Evolutionary conservation across 2,113 vertebrate species (phyloP), one percentile per base, ranked within the genome.

Genomic region (Rhagologus leucostigma): DNA sequence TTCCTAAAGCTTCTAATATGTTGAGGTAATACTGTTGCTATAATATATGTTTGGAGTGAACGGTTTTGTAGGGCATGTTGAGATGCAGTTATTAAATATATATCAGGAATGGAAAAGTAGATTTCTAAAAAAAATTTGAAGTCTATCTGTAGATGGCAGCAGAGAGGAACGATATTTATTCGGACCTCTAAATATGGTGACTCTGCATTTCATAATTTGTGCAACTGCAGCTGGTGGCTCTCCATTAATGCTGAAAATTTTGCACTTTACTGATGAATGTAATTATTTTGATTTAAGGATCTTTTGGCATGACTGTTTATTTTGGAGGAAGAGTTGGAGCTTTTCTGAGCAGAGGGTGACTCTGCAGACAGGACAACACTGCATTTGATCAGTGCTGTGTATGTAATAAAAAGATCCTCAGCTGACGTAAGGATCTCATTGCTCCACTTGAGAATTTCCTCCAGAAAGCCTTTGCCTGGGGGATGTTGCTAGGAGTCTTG

Each of bases 101-200:
- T 27, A 21, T 15, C 20, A 55, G 30, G 22, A 71, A 81, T 13
- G 39, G 7, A 35, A 76, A 91, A 88, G 12, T 29, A n/a, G 16
- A 8, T 65, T 47, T 57, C 33, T 35, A 12, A 7, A 6, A 46
- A 39, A 13, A 42, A 7, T 1, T 62, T 53, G 6, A 46, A 56
- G 20, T 47, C 10, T 64, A 6, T 83, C 95, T 94, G 67, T 91
- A 97, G 95, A 52, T 95, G 96, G 95, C 94, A 90, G 92, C 75
- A 97, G 55, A 94, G 91, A 90, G 69, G 49, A 96, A 27, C 0
- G 3, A 6, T 71, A 23, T 53, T 76, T 77, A 32, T 64, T 69
- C 32, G 46, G 52, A 35, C 44, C 32, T 52, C 53, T 86, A 49
- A 84, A 70, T 37, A 32, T 21, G 65, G 57, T 84, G 87, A 75